phyloP scores from a whole-genome alignment of 2,888 invertebrate species.

The Candidula unifasciata region DNA sequence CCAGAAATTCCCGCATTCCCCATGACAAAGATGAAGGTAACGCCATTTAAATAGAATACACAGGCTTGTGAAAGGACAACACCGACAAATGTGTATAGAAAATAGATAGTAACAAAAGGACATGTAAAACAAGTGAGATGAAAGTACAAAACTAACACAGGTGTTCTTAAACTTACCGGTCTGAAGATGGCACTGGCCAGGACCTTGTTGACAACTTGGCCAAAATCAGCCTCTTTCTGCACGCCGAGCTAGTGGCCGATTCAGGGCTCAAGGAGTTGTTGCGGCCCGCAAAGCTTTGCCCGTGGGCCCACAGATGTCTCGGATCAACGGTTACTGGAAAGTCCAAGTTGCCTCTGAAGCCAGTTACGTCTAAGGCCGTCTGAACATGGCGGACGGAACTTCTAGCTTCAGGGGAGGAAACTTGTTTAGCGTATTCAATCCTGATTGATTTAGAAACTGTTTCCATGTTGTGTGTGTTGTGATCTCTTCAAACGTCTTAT shows the following conservation, averaged over 20 bases:
- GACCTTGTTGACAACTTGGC: slow-evolving; percentile 39
- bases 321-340: not conserved
- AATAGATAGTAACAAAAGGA: too few relatives aligned
- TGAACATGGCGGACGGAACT: not conserved
- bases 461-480: not conserved
- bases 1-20: too few relatives aligned
- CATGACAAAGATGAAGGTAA: too few relatives aligned
- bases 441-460: slow-evolving; percentile 9
- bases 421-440: slow-evolving; percentile 29
- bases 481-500: too few relatives aligned
- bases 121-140: too few relatives aligned
- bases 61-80: too few relatives aligned
- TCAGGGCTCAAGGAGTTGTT: not conserved
- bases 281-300: not conserved
- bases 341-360: not conserved
- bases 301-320: slow-evolving; percentile 45
- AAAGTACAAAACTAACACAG: too few relatives aligned
- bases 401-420: slow-evolving; percentile 38
- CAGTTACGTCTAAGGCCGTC: not conserved
- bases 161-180: slow-evolving; percentile 21
- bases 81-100: too few relatives aligned
- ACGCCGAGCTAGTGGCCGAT: not conserved
- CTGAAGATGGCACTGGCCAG: slow-evolving; percentile 28
- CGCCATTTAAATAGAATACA: too few relatives aligned
- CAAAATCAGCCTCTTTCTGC: slow-evolving; percentile 22